phyloP scores from a whole-genome alignment of 1,140 invertebrate species.

The Eriocheir sinensis region DNA sequence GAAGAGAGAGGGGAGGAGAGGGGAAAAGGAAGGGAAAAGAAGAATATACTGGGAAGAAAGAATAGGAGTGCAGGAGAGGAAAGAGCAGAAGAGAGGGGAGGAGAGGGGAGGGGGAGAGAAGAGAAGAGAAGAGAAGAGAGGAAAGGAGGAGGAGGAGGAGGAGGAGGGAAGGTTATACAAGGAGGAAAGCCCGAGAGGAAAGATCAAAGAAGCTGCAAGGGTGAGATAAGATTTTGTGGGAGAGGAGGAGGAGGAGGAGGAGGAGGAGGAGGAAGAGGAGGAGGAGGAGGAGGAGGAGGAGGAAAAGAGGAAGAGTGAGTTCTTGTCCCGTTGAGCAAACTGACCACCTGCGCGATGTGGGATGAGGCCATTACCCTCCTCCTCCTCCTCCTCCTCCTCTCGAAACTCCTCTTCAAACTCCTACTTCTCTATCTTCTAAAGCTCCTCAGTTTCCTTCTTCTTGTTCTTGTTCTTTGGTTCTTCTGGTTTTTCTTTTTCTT shows the following conservation, averaged over 20 bases:
- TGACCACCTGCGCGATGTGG: not conserved
- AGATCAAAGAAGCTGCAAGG: no score
- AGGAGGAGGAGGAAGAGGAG: not conserved
- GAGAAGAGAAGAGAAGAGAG: not conserved
- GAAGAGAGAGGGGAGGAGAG: not conserved
- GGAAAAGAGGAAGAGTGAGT: not conserved
- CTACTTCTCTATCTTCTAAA: no score
- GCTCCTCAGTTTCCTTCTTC: not conserved
- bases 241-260: not conserved
- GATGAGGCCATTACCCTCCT: not conserved
- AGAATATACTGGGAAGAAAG: not conserved
- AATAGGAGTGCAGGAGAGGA: no score
- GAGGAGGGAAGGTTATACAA: not conserved
- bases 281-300: no score
- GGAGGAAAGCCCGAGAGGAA: no score
- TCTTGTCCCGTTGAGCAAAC: not conserved
- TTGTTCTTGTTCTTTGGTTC: no score
- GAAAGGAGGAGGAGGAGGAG: conserved; percentile 17
- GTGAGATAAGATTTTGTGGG: no score
- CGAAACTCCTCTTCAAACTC: not conserved
- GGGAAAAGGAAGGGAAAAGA: conserved; percentile 7
- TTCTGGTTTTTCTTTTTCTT: not conserved
- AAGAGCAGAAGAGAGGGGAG: not conserved
- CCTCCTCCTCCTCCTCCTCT: not conserved
- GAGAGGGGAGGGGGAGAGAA: not conserved